Evolutionary conservation across 2,113 vertebrate species (phyloP), one percentile per base, ranked within the genome.

Genomic region (Hippocampus mohnikei): DNA sequence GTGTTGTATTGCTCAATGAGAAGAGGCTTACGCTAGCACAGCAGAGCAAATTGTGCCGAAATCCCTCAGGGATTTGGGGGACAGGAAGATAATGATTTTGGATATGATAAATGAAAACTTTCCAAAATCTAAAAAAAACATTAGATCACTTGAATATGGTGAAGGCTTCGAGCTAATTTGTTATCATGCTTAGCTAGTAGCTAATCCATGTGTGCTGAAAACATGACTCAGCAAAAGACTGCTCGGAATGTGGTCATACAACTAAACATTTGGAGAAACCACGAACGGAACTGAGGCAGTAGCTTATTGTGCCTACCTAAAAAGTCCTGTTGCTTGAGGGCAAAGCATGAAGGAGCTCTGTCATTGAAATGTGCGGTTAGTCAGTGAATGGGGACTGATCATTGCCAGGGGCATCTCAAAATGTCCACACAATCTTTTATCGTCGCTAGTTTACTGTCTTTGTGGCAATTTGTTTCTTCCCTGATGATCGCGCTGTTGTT

Each of bases 1-100:
- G 69, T 70, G 40, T 50, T 74, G 21, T 65, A 67, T 69, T 78
- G 76, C 63, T 74, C 62, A 79, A 20, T 50, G 59, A 56, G 37
- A 65, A 53, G 20, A 67, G 58, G 70, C 59, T 66, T 53, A 18
- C 48, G 48, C 23, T 69, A 69, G 73, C 73, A 66, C 59, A 13
- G 25, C 59, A 73, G 68, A 75, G 65, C 66, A 74, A 79, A 27
- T 68, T 25, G 53, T 21, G 61, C 55, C 70, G 33, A 72, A 74
- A 69, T 73, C 37, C 41, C 18, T 67, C n/a, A 70, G 48, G 52
- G 21, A 20, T 25, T 58, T 62, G 8, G 48, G 72, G 52, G 21
- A n/a, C 25, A 65, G 65, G 10, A 58, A 59, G 33, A 66, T 74
- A 42, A 73, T 56, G 42, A 44, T 64, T n/a, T 50, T 61, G 6